A percentile compares a stretch with the other conserved stretches of the same genome.
Evolutionary conservation across 2,797 vertebrate species (phyloP).

Genomic region (Rhincodon typus): DNA sequence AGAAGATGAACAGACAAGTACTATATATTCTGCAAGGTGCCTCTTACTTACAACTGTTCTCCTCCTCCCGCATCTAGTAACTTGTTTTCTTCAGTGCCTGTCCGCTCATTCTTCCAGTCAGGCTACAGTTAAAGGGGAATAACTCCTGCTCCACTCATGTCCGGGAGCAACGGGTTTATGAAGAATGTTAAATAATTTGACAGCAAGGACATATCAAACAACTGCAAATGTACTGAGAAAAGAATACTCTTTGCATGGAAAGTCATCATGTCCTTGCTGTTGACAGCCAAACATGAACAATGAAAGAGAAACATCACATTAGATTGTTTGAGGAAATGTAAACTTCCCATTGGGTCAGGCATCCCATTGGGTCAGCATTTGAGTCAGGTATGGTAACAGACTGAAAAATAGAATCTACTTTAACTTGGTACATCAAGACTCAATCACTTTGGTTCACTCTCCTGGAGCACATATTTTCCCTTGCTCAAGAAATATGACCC

Average conservation of each 20-base stretch:
- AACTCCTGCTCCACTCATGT: too few species aligned
- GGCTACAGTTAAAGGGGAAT: too few species aligned
- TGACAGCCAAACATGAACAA: slow-evolving; percentile 32
- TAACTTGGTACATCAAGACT: slow-evolving; percentile 26
- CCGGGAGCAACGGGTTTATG: too few species aligned
- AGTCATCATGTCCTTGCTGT: slow-evolving; percentile 27
- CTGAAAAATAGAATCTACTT: slow-evolving; percentile 24
- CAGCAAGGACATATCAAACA: slow-evolving; percentile 17
- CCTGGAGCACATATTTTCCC: neutral
- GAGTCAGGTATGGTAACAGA: slow-evolving; percentile 7
- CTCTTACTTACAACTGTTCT: too few species aligned
- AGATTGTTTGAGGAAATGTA: slow-evolving; percentile 31
- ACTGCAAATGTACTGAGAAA: neutral
- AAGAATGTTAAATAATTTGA: neutral
- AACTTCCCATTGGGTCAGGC: neutral
- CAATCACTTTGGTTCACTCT: slow-evolving; percentile 32
- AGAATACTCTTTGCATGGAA: neutral
- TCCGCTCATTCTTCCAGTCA: too few species aligned
- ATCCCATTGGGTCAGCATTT: too few species aligned
- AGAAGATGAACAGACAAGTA: too few species aligned
- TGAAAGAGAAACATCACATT: slow-evolving; percentile 25
- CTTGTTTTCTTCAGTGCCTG: too few species aligned
- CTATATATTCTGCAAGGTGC: too few species aligned
- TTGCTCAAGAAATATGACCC: slow-evolving; percentile 20
- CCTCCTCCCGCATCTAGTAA: too few species aligned